Evolutionary conservation across 2,113 vertebrate genomes (phyloP).

Genomic region (Calypte anna): DNA sequence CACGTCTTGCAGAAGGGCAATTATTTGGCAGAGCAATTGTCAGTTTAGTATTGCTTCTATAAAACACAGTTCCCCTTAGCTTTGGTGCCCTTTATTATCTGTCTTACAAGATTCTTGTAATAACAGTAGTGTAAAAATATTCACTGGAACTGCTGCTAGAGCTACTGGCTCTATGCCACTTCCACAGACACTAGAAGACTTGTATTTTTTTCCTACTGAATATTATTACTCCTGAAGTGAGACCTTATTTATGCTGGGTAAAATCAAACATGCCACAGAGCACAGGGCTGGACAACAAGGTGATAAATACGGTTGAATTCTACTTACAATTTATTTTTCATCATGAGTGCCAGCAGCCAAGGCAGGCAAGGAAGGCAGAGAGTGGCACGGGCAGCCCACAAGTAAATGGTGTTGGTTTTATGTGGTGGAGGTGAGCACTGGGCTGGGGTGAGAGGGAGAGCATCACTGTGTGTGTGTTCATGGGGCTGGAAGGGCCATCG

Average conservation of each 20-base stretch:
- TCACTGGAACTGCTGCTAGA: background rate
- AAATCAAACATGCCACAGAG: background rate
- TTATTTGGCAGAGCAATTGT: background rate
- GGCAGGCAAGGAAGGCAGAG: background rate
- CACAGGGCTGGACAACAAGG: background rate
- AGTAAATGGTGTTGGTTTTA: background rate
- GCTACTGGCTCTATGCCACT: background rate
- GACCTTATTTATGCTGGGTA: background rate
- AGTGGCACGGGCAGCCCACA: background rate
- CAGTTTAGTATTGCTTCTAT: background rate
- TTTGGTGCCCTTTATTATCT: background rate
- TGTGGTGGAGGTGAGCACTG: background rate
- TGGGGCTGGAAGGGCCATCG: slow-evolving; percentile 45
- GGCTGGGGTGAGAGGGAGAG: background rate
- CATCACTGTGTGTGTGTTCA: slow-evolving; percentile 44
- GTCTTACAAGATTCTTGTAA: background rate
- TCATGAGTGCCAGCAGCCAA: background rate
- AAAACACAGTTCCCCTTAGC: background rate
- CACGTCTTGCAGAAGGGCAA: background rate
- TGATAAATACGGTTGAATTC: background rate
- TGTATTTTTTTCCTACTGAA: background rate
- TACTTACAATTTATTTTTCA: background rate
- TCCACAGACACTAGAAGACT: background rate
- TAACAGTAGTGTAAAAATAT: background rate
- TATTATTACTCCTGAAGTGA: background rate